A percentile compares a stretch with the other conserved stretches of the same genome.
These are phyloP conservation scores for Plutella xylostella DNA, from an alignment of 2,888 invertebrate genomes.

Conservation along the genomic window DNA sequence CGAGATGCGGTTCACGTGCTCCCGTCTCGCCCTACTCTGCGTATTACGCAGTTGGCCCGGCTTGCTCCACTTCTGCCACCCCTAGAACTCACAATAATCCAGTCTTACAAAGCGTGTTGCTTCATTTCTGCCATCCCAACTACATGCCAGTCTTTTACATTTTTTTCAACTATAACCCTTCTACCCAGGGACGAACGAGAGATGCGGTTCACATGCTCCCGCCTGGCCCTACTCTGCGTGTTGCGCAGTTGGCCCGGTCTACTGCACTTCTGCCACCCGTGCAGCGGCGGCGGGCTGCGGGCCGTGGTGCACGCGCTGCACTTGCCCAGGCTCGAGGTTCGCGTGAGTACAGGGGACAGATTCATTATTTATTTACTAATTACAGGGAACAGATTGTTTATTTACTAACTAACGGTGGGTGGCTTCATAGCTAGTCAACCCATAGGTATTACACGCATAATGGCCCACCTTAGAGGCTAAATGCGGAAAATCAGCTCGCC, in stretches of 20 bases:
- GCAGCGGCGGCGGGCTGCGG: conserved; percentile 78
- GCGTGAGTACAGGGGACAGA: conserved; percentile 83
- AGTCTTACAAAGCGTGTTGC: too few relatives aligned
- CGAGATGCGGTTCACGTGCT: conserved; percentile 87
- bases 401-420: too few relatives aligned
- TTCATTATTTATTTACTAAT: conserved; percentile 73
- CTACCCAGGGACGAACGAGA: conserved; percentile 78
- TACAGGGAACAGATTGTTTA: too few relatives aligned
- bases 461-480: too few relatives aligned
- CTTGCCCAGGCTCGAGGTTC: conserved; percentile 88
- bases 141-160: too few relatives aligned
- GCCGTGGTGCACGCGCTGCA: conserved; percentile 84
- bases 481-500: too few relatives aligned
- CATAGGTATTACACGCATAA: too few relatives aligned
- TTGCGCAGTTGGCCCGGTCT: conserved; percentile 94
- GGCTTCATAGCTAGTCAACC: too few relatives aligned
- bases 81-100: too few relatives aligned
- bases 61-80: conserved; percentile 87
- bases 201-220: conserved; percentile 85
- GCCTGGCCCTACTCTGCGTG: conserved; percentile 84
- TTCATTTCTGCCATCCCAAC: too few relatives aligned
- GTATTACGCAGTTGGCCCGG: conserved; percentile 94
- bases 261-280: conserved; percentile 87
- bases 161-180: too few relatives aligned
- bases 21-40: conserved; percentile 85